A percentile compares a stretch with the other conserved stretches of the same genome.
Conservation (phyloP, 2,797 vertebrate genomes). For the Sebastes vulpes region DNA sequence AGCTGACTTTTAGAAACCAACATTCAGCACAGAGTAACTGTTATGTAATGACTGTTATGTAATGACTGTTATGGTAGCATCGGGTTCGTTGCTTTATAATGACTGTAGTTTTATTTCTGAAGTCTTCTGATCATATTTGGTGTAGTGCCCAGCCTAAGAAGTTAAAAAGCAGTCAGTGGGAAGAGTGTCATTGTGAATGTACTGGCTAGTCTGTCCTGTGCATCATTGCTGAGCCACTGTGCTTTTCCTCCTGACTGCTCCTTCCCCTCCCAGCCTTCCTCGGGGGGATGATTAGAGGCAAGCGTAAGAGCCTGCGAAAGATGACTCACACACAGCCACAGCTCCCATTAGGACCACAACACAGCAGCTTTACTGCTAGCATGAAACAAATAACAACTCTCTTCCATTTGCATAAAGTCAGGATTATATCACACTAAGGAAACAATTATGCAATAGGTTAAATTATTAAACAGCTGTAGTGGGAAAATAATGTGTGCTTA, state of each 20-base stretch:
- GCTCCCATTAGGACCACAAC: slow-evolving; percentile 37
- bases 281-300: slow-evolving; percentile 38
- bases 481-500: slow-evolving; percentile 3
- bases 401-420: slow-evolving; percentile 19
- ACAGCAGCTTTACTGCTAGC: neutral
- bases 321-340: slow-evolving; percentile 45
- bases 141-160: neutral
- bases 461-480: slow-evolving; percentile 44
- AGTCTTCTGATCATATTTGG: neutral
- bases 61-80: neutral
- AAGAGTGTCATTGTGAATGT: neutral
- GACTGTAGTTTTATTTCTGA: neutral
- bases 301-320: slow-evolving; percentile 21
- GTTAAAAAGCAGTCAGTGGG: neutral
- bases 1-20: no score
- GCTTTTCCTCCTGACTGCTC: slow-evolving; percentile 21
- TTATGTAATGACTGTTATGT: neutral
- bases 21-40: neutral
- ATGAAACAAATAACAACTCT: slow-evolving; percentile 21
- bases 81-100: neutral
- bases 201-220: neutral
- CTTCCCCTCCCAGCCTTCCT: slow-evolving; percentile 20
- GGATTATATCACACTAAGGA: slow-evolving; percentile 16
- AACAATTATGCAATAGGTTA: slow-evolving; percentile 24
- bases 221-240: neutral